A percentile compares a stretch with the other conserved stretches of the same genome.
Conservation (phyloP, 2,888 invertebrate genomes). For the Argyresthia albistria region DNA sequence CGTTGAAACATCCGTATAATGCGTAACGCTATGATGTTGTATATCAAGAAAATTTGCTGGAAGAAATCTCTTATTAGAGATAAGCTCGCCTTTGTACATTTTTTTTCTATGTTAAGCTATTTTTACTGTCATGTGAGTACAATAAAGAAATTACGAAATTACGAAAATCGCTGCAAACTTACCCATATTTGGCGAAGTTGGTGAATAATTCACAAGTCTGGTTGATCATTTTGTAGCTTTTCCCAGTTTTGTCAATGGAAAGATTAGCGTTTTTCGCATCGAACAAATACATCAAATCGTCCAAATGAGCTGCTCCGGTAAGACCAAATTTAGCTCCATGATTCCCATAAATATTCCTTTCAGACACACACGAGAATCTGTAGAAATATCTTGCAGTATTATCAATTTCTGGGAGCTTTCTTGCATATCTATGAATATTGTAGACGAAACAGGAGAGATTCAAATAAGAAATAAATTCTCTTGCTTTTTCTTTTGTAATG, state of each 20-base stretch:
- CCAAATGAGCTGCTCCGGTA: conserved; percentile 13
- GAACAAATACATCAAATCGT: conserved; percentile 17
- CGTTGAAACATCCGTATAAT: no score
- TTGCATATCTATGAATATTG: conserved; percentile 18
- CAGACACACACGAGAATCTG: conserved; percentile 11
- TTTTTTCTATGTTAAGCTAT: no score
- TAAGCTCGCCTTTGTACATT: no score
- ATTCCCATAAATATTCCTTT: conserved; percentile 8
- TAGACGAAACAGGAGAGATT: conserved; percentile 17
- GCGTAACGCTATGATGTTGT: no score
- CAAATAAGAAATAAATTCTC: conserved; percentile 16
- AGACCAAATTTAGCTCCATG: conserved; percentile 7
- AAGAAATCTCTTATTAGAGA: no score
- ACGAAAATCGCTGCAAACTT: conserved; percentile 6
- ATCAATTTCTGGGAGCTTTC: conserved; percentile 11
- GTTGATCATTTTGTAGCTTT: conserved; percentile 12
- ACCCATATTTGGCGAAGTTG: conserved; percentile 19
- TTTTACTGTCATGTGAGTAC: no score
- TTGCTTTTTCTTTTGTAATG: conserved; percentile 15
- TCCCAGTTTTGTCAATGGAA: conserved; percentile 9
- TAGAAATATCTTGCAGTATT: conserved; percentile 12
- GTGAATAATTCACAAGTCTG: conserved; percentile 13
- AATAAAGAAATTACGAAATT: no score
- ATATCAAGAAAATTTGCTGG: no score
- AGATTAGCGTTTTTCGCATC: conserved; percentile 9